Evolutionary conservation across 2,888 invertebrate genomes (phyloP).

Genomic region (Argyra leucocephala): DNA sequence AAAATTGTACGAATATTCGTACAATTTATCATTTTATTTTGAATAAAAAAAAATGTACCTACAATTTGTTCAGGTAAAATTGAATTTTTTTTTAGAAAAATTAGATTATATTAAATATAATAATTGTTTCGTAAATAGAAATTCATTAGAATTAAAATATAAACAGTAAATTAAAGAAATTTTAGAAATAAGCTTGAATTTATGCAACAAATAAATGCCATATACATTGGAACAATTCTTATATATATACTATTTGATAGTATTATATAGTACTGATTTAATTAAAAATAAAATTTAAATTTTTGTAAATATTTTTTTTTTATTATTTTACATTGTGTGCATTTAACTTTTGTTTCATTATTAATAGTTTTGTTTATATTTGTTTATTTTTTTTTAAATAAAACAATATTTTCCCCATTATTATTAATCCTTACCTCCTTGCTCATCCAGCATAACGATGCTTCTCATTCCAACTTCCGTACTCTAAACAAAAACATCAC

Average conservation of each 20-base stretch:
- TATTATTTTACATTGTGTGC: slow-evolving; percentile 14
- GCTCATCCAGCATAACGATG: slow-evolving; percentile 99
- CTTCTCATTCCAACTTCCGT: slow-evolving; percentile 99
- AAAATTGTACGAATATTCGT: too few species aligned
- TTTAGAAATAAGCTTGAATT: too few species aligned
- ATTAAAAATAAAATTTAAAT: neutral
- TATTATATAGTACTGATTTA: neutral
- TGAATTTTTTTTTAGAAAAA: too few species aligned
- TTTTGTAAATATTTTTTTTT: neutral
- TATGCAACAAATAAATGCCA: neutral
- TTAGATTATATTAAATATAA: too few species aligned
- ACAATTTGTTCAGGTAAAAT: too few species aligned
- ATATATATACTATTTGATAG: neutral
- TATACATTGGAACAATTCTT: neutral
- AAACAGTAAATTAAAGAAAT: too few species aligned
- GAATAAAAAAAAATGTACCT: too few species aligned
- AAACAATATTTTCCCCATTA: slow-evolving; percentile 21
- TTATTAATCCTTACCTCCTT: slow-evolving; percentile 87
- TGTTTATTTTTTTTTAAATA: slow-evolving; percentile 16
- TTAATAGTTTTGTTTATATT: slow-evolving; percentile 14
- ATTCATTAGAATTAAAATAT: too few species aligned
- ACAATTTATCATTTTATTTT: too few species aligned
- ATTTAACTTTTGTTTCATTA: slow-evolving; percentile 14
- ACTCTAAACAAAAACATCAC: slow-evolving; percentile 73
- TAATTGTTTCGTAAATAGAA: too few species aligned